Percentiles rank a stretch among this genome's conserved stretches.
These are phyloP conservation scores for Galerucella pusilla DNA, from an alignment of 2,888 invertebrate genomes.

Conservation along the genomic window DNA sequence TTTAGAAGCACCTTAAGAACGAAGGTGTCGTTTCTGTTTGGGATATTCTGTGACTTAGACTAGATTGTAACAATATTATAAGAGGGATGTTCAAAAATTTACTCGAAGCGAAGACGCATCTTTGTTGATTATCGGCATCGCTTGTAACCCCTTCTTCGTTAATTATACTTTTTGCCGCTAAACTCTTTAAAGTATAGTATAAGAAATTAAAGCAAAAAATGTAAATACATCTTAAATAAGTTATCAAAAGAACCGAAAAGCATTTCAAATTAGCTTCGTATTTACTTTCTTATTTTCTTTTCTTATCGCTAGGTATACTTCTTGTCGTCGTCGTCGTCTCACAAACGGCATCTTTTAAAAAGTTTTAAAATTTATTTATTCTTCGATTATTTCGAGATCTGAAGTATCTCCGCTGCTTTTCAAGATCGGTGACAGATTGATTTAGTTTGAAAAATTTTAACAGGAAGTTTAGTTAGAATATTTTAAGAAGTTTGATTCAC, in stretches of 20 bases:
- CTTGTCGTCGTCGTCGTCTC: not conserved
- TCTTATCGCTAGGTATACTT: too few relatives aligned
- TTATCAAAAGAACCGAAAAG: not conserved
- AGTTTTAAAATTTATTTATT: constrained; percentile 33
- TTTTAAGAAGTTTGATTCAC: constrained; percentile 30
- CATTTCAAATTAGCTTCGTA: not conserved
- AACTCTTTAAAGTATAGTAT: too few relatives aligned
- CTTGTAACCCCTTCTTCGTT: too few relatives aligned
- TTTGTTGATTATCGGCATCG: too few relatives aligned
- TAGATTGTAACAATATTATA: too few relatives aligned
- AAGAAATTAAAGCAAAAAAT: too few relatives aligned
- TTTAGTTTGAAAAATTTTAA: constrained; percentile 30
- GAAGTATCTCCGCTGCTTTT: constrained; percentile 21
- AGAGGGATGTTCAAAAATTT: too few relatives aligned
- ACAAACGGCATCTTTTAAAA: constrained; percentile 18
- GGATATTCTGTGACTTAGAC: too few relatives aligned
- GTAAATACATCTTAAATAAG: not conserved
- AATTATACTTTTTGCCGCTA: too few relatives aligned
- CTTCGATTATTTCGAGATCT: constrained; percentile 25
- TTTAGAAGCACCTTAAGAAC: too few relatives aligned
- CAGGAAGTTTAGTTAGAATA: constrained; percentile 28
- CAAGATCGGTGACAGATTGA: constrained; percentile 27
- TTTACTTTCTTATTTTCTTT: constrained; percentile 3
- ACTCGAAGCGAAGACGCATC: too few relatives aligned
- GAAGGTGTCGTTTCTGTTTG: too few relatives aligned